These are phyloP conservation scores for Trachops cirrhosus DNA, from an alignment of 2,797 vertebrate species.

Conservation along the genomic window DNA sequence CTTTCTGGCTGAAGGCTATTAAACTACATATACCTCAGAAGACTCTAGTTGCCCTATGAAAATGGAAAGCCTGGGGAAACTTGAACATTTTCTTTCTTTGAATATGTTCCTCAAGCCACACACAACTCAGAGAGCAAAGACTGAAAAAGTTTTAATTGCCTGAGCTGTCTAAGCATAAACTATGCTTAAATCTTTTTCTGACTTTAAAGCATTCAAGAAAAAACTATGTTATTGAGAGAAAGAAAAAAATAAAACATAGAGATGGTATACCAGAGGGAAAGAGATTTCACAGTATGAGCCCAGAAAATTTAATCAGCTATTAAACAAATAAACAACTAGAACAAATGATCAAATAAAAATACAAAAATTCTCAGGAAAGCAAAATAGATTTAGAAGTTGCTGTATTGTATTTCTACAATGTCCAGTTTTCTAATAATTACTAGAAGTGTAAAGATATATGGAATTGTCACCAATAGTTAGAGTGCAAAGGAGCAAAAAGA, in stretches of 20 bases:
- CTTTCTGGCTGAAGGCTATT: not conserved
- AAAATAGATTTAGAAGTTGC: not conserved
- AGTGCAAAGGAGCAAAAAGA: not conserved
- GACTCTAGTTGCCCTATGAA: not conserved
- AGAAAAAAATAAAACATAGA: not conserved
- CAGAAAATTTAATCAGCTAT: not conserved
- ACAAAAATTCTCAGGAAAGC: not conserved
- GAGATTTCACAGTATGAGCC: not conserved
- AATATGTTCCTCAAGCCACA: not conserved
- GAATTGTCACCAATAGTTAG: not conserved
- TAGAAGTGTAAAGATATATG: not conserved
- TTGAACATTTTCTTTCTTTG: not conserved
- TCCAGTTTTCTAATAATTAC: not conserved
- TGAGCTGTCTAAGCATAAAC: not conserved
- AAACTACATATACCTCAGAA: not conserved
- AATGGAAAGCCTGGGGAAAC: not conserved
- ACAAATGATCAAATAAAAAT: not conserved
- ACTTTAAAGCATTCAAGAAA: not conserved
- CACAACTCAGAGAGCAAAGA: not conserved
- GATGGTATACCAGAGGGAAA: not conserved
- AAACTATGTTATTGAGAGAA: not conserved
- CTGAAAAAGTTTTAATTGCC: not conserved
- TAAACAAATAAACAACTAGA: not conserved
- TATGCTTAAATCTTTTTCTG: not conserved
- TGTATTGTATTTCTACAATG: not conserved